A percentile compares a stretch with the other conserved stretches of the same genome.
Conservation (phyloP, 2,888 invertebrate genomes). For the Cephus pulcher region DNA sequence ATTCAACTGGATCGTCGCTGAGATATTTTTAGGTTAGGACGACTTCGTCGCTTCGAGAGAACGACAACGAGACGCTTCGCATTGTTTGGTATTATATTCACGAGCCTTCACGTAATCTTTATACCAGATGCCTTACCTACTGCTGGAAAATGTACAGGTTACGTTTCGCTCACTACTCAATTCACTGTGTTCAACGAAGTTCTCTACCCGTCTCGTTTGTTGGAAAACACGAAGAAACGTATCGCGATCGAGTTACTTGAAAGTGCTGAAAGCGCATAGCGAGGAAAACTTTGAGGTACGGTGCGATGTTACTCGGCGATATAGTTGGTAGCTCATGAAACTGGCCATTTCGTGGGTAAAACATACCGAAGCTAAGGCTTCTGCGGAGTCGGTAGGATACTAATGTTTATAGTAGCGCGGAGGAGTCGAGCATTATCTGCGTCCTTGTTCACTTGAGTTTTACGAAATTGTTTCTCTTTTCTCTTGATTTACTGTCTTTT, state of each 20-base stretch:
- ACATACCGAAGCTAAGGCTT: neutral
- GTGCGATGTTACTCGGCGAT: neutral
- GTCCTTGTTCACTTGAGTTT: neutral
- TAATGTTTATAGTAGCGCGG: neutral
- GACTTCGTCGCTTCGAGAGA: neutral
- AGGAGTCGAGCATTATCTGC: neutral
- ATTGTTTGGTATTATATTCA: neutral
- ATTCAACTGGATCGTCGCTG: neutral
- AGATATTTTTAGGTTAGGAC: neutral
- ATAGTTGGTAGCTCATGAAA: neutral
- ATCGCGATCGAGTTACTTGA: conserved; percentile 27
- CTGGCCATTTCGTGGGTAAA: neutral
- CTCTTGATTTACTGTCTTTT: neutral
- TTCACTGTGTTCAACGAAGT: conserved; percentile 3
- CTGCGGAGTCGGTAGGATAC: neutral
- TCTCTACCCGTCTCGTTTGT: neutral
- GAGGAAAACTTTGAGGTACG: neutral
- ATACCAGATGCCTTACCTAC: neutral
- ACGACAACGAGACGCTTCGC: neutral
- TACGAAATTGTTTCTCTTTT: neutral
- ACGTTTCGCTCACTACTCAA: conserved; percentile 12
- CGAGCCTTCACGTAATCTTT: neutral
- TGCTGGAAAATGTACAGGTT: neutral
- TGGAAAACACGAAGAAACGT: conserved; percentile 17
- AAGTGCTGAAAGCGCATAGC: conserved; percentile 20